Evolutionary conservation across 2,113 vertebrate genomes (phyloP).

Genomic region (Bos indicus): DNA sequence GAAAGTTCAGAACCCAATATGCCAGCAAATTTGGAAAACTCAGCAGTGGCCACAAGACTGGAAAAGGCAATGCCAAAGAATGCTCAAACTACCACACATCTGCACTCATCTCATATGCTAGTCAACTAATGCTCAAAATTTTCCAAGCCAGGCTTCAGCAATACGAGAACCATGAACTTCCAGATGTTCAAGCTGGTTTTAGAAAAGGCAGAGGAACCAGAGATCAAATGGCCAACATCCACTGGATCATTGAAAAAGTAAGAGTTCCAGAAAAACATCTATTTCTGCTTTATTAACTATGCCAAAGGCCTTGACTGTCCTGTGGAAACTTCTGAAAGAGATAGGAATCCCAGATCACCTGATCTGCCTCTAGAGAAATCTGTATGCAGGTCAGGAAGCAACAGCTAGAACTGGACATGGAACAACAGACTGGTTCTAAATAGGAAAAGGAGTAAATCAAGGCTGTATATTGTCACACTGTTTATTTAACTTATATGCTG

Average conservation of each 20-base stretch:
- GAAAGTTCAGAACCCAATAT: background rate
- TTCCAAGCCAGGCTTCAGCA: background rate
- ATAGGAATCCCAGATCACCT: background rate
- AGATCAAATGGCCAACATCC: background rate
- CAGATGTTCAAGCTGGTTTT: background rate
- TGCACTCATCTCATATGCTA: background rate
- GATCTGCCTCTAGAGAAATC: background rate
- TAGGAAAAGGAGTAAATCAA: background rate
- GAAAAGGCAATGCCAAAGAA: background rate
- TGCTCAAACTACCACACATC: background rate
- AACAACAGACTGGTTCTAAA: background rate
- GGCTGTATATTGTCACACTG: background rate
- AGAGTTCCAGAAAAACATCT: background rate
- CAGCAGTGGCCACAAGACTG: background rate
- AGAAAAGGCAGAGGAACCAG: background rate
- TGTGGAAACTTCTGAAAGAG: background rate
- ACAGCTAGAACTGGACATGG: background rate
- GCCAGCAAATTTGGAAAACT: background rate
- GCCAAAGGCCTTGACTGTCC: background rate
- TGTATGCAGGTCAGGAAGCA: background rate
- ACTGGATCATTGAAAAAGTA: background rate
- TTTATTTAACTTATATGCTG: background rate
- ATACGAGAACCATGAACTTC: fast-evolving
- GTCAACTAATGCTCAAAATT: fast-evolving
- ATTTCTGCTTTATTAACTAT: background rate